Percentiles rank a stretch among this genome's conserved stretches.
phyloP scores from a whole-genome alignment of 2,888 invertebrate genomes.

The Dysmachus trigonus region DNA sequence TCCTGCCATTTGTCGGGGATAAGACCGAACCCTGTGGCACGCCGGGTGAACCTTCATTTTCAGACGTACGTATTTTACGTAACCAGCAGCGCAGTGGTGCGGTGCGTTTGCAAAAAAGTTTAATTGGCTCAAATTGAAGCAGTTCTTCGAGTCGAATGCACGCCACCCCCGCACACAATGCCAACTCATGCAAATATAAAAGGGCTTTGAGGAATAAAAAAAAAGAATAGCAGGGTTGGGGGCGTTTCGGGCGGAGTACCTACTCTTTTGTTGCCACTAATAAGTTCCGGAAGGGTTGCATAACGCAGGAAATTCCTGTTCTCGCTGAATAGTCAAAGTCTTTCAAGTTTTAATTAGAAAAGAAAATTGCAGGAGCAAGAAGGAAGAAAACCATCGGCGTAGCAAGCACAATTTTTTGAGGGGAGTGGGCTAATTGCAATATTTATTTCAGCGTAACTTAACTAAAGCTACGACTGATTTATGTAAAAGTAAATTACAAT shows the following conservation, averaged over 20 bases:
- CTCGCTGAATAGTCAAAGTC: neutral
- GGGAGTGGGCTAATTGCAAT: no score
- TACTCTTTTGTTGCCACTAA: neutral
- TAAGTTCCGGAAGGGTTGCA: neutral
- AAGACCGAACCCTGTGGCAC: neutral
- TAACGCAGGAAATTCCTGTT: neutral
- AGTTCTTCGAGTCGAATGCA: neutral
- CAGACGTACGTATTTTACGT: neutral
- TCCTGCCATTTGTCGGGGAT: neutral
- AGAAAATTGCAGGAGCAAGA: neutral
- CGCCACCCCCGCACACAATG: neutral
- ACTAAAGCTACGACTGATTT: no score
- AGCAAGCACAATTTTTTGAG: neutral
- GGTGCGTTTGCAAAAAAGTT: neutral
- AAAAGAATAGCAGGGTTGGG: neutral
- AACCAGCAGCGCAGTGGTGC: neutral
- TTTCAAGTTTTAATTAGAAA: neutral
- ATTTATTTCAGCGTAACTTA: no score
- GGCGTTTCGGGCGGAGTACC: neutral
- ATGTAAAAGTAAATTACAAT: no score
- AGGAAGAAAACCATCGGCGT: neutral
- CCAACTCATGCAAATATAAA: neutral
- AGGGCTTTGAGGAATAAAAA: neutral
- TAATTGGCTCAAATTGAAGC: neutral
- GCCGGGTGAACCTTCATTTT: neutral